phyloP scores from a whole-genome alignment of 2,888 invertebrate genomes.

The Epirrhoe tristata region DNA sequence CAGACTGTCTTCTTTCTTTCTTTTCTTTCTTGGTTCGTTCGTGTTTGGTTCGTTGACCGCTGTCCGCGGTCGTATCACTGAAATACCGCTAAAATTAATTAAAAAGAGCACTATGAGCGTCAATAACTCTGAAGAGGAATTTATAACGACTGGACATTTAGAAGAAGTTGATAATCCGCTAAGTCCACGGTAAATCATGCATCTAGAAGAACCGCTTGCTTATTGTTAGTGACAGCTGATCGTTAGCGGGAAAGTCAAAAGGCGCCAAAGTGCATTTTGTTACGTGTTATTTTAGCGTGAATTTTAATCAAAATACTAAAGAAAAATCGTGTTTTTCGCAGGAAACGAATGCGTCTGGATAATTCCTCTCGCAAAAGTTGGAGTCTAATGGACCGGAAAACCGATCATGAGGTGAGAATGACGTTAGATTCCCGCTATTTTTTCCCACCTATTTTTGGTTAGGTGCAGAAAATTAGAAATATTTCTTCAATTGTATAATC shows the following conservation, averaged over 20 bases:
- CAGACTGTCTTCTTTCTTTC: too few species aligned
- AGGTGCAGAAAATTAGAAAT: slow-evolving; percentile 30
- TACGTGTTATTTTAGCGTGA: slow-evolving; percentile 2
- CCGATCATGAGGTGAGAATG: slow-evolving; percentile 74
- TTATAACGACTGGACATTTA: slow-evolving; percentile 48
- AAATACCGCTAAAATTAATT: slow-evolving; percentile 28
- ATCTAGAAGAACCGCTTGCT: slow-evolving; percentile 47
- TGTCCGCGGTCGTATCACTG: not conserved
- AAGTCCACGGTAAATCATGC: slow-evolving; percentile 62
- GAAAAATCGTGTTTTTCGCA: slow-evolving; percentile 53
- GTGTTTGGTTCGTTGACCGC: slow-evolving; percentile 42
- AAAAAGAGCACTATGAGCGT: slow-evolving; percentile 60
- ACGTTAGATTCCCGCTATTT: slow-evolving; percentile 66
- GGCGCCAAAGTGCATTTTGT: slow-evolving; percentile 66
- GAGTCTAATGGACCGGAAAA: slow-evolving; percentile 77
- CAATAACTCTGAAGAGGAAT: slow-evolving; percentile 60
- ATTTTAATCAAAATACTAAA: slow-evolving; percentile 11
- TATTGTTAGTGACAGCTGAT: slow-evolving; percentile 78
- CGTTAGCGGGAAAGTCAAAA: slow-evolving; percentile 78
- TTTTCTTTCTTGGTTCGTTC: too few species aligned
- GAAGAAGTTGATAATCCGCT: slow-evolving; percentile 60
- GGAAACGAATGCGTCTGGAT: slow-evolving; percentile 71
- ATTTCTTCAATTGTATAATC: slow-evolving; percentile 4
- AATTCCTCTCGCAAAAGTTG: slow-evolving; percentile 70
- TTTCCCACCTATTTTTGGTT: slow-evolving; percentile 58